A percentile compares a stretch with the other conserved stretches of the same genome.
phyloP scores from a whole-genome alignment of 2,888 invertebrate genomes.

The Yponomeuta evonymella region DNA sequence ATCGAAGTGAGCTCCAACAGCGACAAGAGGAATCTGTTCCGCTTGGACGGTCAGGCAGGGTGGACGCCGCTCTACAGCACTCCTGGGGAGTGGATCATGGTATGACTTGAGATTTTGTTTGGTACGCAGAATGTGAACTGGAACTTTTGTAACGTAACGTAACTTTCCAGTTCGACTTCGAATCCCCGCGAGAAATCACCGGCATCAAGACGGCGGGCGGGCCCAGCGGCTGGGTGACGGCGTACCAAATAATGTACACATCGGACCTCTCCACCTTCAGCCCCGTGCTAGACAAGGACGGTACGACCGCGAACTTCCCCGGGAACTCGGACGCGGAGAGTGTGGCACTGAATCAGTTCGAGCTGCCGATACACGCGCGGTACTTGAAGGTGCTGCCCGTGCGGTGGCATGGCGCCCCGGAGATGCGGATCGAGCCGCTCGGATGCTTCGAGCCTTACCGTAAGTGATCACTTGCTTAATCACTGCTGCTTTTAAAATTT shows the following conservation, averaged over 20 bases:
- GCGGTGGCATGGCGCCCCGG: slow-evolving; percentile 84
- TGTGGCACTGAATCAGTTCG: slow-evolving; percentile 79
- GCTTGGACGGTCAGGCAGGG: slow-evolving; percentile 68
- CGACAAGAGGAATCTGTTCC: slow-evolving; percentile 55
- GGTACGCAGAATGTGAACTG: background rate
- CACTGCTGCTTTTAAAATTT: no score
- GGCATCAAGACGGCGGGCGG: slow-evolving; percentile 86
- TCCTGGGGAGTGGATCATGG: slow-evolving; percentile 82
- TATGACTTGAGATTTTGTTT: slow-evolving; percentile 36
- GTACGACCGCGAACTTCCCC: slow-evolving; percentile 77
- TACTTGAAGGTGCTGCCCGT: slow-evolving; percentile 83
- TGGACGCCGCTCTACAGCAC: slow-evolving; percentile 83
- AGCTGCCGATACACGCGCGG: slow-evolving; percentile 82
- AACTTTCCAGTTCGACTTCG: slow-evolving; percentile 81
- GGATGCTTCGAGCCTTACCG: slow-evolving; percentile 85
- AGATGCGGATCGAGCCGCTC: slow-evolving; percentile 83
- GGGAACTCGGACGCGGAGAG: slow-evolving; percentile 83
- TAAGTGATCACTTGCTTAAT: no score
- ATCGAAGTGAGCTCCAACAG: slow-evolving; percentile 80
- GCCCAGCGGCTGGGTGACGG: slow-evolving; percentile 82
- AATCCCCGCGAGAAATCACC: slow-evolving; percentile 84
- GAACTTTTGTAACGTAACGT: background rate
- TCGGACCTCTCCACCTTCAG: slow-evolving; percentile 83
- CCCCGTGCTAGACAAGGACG: slow-evolving; percentile 75
- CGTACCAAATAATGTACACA: slow-evolving; percentile 85